Base-by-base conservation (phyloP, 2,113 vertebrate genomes). In the Eptesicus fuscus region DNA sequence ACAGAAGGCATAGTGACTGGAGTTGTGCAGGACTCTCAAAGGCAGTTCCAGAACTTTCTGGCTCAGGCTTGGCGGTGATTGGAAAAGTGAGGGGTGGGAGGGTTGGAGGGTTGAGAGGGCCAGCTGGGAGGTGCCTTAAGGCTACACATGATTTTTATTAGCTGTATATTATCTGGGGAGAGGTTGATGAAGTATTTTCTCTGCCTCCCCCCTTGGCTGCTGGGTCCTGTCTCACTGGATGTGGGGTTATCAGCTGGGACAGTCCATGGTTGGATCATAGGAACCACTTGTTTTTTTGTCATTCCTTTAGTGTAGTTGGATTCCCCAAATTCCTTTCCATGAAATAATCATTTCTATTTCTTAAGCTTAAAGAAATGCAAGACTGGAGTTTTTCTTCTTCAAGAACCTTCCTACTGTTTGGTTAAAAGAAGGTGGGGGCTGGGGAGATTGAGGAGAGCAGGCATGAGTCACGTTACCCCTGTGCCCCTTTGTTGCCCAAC, bases 371-470 rank as follows among this genome's bases (percentile, higher is more conserved):
- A 32, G 40, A 49, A 88, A 63, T 13, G 63, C 9, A 77, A 77
- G 30, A 77, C 20, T 11, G 40, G 23, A 10, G 30, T 76, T 93
- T 83, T 87, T 90, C 20, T 87, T 86, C 71, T 93, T 84, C 9
- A 20, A 93, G 73, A 92, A 51, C 16, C 30, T 84, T 80, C 20
- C 51, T 13, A 28, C 16, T 3, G 6, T 49, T 49, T 12, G 86
- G 53, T 74, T 86, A 47, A 76, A 10, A 90, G 82, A 76, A 40
- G 1, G 12, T 47, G 49, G 12, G 5, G 1, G 0, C 1, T 25
- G 35, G 35, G 22, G 14, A 74, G 74, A 35, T 18, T 0, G 5
- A 70, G 35, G 71, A 61, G 8, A n/a, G 3, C 44, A 40, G 42
- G 35, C 10, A 10, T n/a, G 44, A 17, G 32, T n/a, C 30, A 9